These are phyloP conservation scores for Rachycentron canadum DNA, from an alignment of 2,797 vertebrate genomes.

Conservation along the genomic window DNA sequence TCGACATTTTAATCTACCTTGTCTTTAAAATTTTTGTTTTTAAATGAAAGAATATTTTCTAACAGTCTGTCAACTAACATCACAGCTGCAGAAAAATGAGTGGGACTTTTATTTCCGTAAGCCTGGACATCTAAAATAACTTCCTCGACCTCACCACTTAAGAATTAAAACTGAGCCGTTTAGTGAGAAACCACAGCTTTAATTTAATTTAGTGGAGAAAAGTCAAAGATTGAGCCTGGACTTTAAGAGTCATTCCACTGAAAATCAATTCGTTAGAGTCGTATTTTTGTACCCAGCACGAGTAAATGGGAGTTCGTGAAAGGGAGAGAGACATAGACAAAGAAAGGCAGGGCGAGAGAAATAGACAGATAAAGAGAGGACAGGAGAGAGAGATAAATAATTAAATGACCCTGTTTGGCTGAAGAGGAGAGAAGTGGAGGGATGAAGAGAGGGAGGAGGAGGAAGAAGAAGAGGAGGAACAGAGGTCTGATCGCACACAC, in stretches of 20 bases:
- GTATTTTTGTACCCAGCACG: no score
- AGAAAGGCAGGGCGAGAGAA: conserved; percentile 31
- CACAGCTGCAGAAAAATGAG: no score
- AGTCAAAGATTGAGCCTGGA: not conserved
- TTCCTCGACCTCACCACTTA: no score
- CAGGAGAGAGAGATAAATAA: conserved; percentile 72
- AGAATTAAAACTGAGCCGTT: no score
- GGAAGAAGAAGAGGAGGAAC: conserved; percentile 40
- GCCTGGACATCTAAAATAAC: no score
- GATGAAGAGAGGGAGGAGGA: conserved; percentile 33
- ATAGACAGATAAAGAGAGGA: conserved; percentile 7
- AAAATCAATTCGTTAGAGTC: not conserved
- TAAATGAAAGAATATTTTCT: no score
- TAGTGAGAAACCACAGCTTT: not conserved
- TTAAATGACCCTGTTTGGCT: conserved; percentile 70
- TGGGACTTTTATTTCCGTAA: not conserved
- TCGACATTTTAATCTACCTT: no score
- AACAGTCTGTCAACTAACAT: no score
- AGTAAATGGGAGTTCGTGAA: not conserved
- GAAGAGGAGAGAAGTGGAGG: conserved; percentile 39
- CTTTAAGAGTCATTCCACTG: no score
- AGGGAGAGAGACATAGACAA: conserved; percentile 6
- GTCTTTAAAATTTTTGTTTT: no score
- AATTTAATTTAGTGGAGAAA: not conserved
- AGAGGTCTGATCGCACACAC: conserved; percentile 54